These are phyloP conservation scores for Erebia epiphron DNA, from an alignment of 2,888 invertebrate species.

Conservation along the genomic window DNA sequence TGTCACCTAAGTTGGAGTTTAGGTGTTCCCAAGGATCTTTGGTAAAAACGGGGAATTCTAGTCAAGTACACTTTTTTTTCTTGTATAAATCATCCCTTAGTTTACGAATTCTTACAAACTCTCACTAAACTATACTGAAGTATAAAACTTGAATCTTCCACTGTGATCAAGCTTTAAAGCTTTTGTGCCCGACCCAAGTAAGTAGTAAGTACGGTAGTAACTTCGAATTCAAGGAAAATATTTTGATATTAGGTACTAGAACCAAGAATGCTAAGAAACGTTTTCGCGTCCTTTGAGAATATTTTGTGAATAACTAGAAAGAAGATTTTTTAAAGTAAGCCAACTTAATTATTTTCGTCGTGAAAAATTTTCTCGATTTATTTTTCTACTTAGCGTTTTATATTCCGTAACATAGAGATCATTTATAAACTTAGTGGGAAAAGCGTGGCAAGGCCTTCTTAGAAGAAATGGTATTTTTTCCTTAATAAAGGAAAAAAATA, in stretches of 20 bases:
- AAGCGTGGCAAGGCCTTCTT: neutral
- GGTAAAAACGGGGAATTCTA: too few relatives aligned
- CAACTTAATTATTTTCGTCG: constrained; percentile 1
- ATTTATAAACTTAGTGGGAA: neutral
- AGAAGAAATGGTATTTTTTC: too few relatives aligned
- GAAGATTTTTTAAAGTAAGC: constrained; percentile 13
- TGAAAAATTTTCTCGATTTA: constrained; percentile 5
- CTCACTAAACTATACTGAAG: constrained; percentile 45
- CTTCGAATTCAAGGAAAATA: constrained; percentile 13
- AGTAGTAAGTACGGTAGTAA: constrained; percentile 11
- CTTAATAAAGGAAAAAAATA: too few relatives aligned
- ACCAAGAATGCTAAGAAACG: constrained; percentile 1
- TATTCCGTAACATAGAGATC: neutral
- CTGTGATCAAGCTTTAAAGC: constrained; percentile 66
- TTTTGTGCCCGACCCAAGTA: constrained; percentile 20
- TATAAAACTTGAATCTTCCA: constrained; percentile 55
- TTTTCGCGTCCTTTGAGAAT: constrained; percentile 8
- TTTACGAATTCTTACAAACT: constrained; percentile 60
- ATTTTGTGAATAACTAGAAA: constrained; percentile 9
- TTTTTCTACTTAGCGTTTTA: constrained; percentile 1
- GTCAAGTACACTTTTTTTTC: too few relatives aligned
- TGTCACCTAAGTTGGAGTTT: too few relatives aligned
- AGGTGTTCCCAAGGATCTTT: too few relatives aligned
- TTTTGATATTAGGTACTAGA: constrained; percentile 8
- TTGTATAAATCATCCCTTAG: constrained; percentile 41